Conservation (phyloP, 2,888 invertebrate genomes). For the Polydrusus pterygomalis region DNA sequence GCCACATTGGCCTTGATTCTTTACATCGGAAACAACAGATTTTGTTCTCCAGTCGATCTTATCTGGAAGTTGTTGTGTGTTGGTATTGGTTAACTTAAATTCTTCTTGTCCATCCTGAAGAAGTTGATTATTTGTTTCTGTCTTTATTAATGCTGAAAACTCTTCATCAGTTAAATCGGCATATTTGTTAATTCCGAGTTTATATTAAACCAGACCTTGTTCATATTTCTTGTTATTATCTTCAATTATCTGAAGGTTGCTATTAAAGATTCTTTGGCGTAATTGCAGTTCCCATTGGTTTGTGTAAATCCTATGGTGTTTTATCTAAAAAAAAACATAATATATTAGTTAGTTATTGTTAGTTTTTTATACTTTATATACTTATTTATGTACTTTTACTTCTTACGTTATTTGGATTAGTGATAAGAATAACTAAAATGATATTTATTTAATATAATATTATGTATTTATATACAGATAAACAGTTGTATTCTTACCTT, state of each 20-base stretch:
- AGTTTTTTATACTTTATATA: too few species aligned
- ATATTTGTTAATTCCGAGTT: constrained; percentile 52
- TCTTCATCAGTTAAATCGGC: constrained; percentile 56
- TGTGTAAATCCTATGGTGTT: constrained; percentile 31
- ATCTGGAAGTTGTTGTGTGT: constrained; percentile 38
- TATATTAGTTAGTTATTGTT: too few species aligned
- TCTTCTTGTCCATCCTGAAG: background rate
- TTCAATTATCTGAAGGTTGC: constrained; percentile 54
- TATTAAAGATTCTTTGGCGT: constrained; percentile 46
- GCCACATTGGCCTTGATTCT: constrained; percentile 58
- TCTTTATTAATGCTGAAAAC: constrained; percentile 32
- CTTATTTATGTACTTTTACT: too few species aligned
- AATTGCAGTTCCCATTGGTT: constrained; percentile 12
- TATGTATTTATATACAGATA: too few species aligned
- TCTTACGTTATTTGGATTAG: too few species aligned
- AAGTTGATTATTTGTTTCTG: background rate
- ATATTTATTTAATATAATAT: too few species aligned
- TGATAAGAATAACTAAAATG: too few species aligned
- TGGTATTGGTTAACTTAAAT: background rate
- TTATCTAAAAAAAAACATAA: constrained; percentile 27
- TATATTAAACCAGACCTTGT: constrained; percentile 52
- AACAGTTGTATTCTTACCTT: too few species aligned
- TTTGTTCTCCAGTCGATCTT: constrained; percentile 59
- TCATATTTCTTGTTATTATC: constrained; percentile 56
- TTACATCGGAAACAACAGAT: constrained; percentile 58